These are phyloP conservation scores for Erythrocercus mccallii DNA, from an alignment of 2,113 vertebrate genomes.

Conservation along the genomic window DNA sequence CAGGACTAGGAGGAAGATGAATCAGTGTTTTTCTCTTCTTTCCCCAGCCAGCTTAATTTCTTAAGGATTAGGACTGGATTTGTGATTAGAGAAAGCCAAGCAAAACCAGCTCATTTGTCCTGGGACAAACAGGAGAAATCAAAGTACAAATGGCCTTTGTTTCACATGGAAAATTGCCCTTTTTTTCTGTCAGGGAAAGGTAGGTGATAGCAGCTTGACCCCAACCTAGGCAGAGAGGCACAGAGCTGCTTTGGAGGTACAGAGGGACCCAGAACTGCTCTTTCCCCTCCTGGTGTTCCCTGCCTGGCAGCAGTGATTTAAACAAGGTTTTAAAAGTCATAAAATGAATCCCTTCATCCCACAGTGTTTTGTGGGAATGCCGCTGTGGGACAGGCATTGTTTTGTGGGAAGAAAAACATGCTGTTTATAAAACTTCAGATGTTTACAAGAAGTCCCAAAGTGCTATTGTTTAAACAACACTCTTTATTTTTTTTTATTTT, in stretches of 20 bases:
- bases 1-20: background rate
- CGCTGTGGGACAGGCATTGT: background rate
- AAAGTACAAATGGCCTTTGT: background rate
- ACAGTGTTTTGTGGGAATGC: background rate
- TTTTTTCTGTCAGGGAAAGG: background rate
- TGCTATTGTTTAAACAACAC: background rate
- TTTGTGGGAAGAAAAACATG: background rate
- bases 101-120: background rate
- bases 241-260: background rate
- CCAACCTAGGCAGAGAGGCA: background rate
- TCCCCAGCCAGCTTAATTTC: background rate
- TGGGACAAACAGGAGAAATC: background rate
- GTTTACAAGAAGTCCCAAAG: background rate
- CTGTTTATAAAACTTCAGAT: background rate
- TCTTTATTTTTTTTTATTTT: background rate
- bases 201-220: background rate
- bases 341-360: background rate
- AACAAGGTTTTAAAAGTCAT: background rate
- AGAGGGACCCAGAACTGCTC: background rate
- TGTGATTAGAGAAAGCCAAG: background rate
- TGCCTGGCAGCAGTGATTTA: background rate
- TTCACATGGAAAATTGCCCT: background rate
- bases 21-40: background rate
- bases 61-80: background rate
- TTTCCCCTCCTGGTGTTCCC: background rate